Base-by-base conservation (phyloP, 1,140 invertebrate genomes). In the Aphis craccivora region DNA sequence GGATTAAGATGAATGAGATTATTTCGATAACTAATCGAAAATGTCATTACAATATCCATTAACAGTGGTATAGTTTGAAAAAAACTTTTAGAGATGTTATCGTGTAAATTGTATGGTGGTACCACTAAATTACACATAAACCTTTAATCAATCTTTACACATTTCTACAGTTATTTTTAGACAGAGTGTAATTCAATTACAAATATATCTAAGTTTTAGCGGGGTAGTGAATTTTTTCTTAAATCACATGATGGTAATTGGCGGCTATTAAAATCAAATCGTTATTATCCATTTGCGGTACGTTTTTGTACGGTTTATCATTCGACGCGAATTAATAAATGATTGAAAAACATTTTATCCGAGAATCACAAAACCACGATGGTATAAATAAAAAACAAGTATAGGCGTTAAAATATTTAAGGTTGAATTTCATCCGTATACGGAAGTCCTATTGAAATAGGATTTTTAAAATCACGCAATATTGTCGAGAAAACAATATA, bases 1-100 rank as follows among this genome's bases (percentile, higher is more conserved):
- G 23, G 83, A 40, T 84, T 25, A 84, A 43, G 83, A 40, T 20
- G 30, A 76, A 76, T 76, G 60, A 76, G 60, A 76, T 76, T n/a
- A 76, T 76, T 76, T 76, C 0, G 60, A n/a, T n/a, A 76, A 76
- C 60, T 76, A 35, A n/a, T 76, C 60, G n/a, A 76, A n/a, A 76
- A 76, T 76, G n/a, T 14, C 60, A 67, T 67, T 6, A 14, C 30
- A n/a, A 67, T 67, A 18, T n/a, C 60, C 30, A n/a, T 76, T 14
- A 14, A 76, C 30, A 76, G 18, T n/a, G 60, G 60, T n/a, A n/a
- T 76, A 76, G n/a, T 76, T 76, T 76, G 30, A 76, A 76, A 76
- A 76, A 76, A 76, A n/a, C 60, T 76, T 67, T n/a, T 76, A 76
- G 60, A 76, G 60, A 76, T 76, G 30, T 76, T 35, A 67, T n/a